Percentiles rank a stretch among this genome's conserved stretches.
phyloP scores from a whole-genome alignment of 2,113 vertebrate genomes.

The Hemicordylus capensis region DNA sequence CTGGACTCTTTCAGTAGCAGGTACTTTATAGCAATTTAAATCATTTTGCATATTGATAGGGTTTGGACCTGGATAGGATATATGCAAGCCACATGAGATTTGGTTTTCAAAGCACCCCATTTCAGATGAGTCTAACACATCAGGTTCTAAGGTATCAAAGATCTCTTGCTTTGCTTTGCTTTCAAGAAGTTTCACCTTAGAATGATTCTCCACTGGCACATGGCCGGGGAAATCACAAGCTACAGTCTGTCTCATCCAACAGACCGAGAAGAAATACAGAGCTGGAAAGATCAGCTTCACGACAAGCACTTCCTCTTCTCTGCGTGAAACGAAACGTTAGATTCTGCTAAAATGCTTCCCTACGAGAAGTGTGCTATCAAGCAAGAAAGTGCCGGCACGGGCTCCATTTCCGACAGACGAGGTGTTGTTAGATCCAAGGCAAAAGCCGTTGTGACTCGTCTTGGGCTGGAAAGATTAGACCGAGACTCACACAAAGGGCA shows the following conservation, averaged over 20 bases:
- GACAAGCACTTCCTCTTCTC: slow-evolving; percentile 22
- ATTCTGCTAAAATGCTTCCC: slow-evolving; percentile 19
- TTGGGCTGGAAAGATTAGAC: neutral
- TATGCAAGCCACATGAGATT: neutral
- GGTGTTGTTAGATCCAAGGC: slow-evolving; percentile 27
- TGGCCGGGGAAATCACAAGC: slow-evolving; percentile 9
- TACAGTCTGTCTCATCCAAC: neutral
- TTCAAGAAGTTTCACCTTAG: neutral
- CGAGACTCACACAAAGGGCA: neutral
- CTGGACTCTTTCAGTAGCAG: slow-evolving; percentile 20
- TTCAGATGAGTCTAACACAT: slow-evolving; percentile 29
- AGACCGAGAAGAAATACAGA: slow-evolving; percentile 19
- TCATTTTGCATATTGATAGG: neutral
- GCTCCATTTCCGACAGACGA: neutral
- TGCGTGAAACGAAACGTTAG: slow-evolving; percentile 33
- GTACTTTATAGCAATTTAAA: slow-evolving; percentile 17
- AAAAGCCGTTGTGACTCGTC: slow-evolving; percentile 22
- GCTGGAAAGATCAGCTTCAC: slow-evolving; percentile 15
- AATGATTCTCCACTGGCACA: neutral
- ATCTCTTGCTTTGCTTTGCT: slow-evolving; percentile 1
- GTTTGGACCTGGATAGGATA: neutral
- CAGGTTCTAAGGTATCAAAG: slow-evolving; percentile 4
- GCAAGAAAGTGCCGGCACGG: neutral
- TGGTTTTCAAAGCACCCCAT: slow-evolving; percentile 31
- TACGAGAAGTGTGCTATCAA: neutral